A percentile compares a stretch with the other conserved stretches of the same genome.
Conservation (phyloP, 2,797 vertebrate species). For the Eulemur mongoz region DNA sequence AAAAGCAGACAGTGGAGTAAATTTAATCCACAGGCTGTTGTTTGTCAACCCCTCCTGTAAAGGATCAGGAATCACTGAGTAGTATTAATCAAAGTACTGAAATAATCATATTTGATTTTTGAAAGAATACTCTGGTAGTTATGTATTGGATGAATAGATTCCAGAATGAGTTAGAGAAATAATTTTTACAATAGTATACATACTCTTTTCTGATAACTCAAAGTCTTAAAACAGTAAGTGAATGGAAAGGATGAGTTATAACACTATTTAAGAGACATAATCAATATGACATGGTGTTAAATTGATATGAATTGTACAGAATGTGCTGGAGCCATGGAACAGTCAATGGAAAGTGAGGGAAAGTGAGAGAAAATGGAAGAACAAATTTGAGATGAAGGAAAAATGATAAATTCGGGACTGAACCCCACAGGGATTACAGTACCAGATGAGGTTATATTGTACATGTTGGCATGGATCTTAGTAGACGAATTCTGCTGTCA, state of each 20-base stretch:
- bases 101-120: background rate
- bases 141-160: background rate
- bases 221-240: background rate
- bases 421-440: accelerated
- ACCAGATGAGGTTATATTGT: background rate
- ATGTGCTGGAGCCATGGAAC: background rate
- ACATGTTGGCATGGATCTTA: background rate
- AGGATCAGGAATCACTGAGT: background rate
- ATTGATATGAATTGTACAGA: background rate
- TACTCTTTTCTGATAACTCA: background rate
- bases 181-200: background rate
- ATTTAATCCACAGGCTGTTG: background rate
- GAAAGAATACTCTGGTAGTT: background rate
- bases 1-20: background rate
- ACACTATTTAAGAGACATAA: background rate
- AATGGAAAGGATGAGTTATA: background rate
- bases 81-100: background rate
- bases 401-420: background rate
- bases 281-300: background rate
- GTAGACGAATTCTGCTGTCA: background rate
- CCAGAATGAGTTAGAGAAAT: background rate
- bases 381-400: background rate
- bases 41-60: background rate
- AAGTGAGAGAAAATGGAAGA: background rate
- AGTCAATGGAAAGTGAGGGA: background rate